Percentiles rank a stretch among this genome's conserved stretches.
phyloP scores from a whole-genome alignment of 2,888 invertebrate species.

The Venusia cambrica region DNA sequence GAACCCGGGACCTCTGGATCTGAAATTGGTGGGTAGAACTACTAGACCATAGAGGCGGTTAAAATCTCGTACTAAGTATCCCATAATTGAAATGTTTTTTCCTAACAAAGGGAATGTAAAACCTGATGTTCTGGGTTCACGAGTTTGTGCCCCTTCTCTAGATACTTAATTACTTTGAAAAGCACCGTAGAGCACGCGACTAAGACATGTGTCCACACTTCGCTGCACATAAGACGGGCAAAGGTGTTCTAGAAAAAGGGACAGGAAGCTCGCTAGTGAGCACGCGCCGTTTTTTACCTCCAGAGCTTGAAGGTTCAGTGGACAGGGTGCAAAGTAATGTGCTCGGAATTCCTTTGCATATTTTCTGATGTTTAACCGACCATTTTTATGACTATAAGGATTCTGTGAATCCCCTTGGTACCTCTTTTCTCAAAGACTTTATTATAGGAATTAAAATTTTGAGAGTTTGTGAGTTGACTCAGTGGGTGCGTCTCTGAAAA shows the following conservation, averaged over 20 bases:
- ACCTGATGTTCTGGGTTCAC: too few relatives aligned
- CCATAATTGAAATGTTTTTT: too few relatives aligned
- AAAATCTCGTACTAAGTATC: too few relatives aligned
- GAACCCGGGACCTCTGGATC: too few relatives aligned
- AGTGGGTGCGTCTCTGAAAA: too few relatives aligned
- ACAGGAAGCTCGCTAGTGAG: slow-evolving; percentile 57
- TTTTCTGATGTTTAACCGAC: background rate
- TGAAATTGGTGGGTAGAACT: too few relatives aligned
- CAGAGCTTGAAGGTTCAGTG: slow-evolving; percentile 18
- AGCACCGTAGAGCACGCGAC: slow-evolving; percentile 47
- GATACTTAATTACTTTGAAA: slow-evolving; percentile 16
- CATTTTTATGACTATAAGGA: background rate
- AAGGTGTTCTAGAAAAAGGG: slow-evolving; percentile 42
- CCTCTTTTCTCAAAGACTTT: too few relatives aligned
- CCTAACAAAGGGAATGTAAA: too few relatives aligned
- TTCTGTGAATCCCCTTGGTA: too few relatives aligned
- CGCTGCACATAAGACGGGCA: slow-evolving; percentile 40
- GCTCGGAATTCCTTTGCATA: slow-evolving; percentile 18
- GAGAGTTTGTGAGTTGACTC: too few relatives aligned
- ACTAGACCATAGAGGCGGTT: too few relatives aligned
- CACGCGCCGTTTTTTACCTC: slow-evolving; percentile 47
- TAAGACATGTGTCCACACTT: slow-evolving; percentile 48
- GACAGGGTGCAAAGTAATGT: slow-evolving; percentile 11
- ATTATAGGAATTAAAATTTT: too few relatives aligned
- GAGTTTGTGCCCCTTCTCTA: slow-evolving; percentile 10